Conservation (phyloP, 2,888 invertebrate species). For the Ichneumoninae sp. region DNA sequence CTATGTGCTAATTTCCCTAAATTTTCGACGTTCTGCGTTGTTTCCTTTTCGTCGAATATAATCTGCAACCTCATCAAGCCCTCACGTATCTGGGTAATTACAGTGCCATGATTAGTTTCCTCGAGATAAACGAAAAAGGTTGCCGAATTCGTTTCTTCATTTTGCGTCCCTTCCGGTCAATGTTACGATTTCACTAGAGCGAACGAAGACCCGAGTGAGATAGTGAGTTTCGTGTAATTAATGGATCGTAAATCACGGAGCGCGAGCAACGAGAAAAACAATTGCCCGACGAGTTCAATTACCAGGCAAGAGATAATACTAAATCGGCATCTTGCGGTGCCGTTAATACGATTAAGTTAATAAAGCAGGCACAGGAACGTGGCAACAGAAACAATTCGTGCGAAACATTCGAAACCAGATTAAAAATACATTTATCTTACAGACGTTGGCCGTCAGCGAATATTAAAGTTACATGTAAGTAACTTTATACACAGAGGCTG, state of each 20-base stretch:
- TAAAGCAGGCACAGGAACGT: neutral
- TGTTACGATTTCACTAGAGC: constrained; percentile 1
- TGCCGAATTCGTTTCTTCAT: constrained; percentile 14
- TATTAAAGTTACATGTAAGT: neutral
- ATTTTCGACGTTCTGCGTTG: neutral
- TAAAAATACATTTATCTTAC: neutral
- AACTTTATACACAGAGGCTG: neutral
- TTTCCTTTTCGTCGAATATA: neutral
- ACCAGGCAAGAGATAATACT: neutral
- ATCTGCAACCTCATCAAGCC: neutral
- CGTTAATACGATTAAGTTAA: neutral
- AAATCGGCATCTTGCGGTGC: neutral
- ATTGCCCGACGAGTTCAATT: constrained; percentile 18
- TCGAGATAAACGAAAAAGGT: constrained; percentile 18
- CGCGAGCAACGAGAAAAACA: constrained; percentile 18
- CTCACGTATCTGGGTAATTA: neutral
- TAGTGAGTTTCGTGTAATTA: constrained; percentile 17
- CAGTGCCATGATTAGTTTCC: neutral
- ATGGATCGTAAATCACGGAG: constrained; percentile 24
- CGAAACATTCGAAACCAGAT: neutral
- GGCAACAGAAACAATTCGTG: neutral
- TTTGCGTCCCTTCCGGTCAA: neutral
- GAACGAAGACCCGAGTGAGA: neutral
- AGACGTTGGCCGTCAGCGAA: neutral
- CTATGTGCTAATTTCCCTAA: neutral